Evolutionary conservation across 2,888 invertebrate genomes (phyloP).

Genomic region (Thymelicus sylvestris): DNA sequence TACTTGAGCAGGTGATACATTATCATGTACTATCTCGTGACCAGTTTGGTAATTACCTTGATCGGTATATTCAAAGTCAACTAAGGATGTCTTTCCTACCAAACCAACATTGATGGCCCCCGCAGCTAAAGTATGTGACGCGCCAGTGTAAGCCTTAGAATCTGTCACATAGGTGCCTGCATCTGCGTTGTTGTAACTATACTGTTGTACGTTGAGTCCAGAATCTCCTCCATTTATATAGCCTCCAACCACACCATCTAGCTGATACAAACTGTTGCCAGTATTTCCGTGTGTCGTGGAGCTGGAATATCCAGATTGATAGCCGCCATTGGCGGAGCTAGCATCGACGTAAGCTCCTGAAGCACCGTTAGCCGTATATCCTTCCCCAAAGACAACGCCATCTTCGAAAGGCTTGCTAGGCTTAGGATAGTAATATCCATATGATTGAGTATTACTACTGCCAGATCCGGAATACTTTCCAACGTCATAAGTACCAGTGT

Average conservation of each 20-base stretch:
- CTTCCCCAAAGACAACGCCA: slow-evolving; percentile 30
- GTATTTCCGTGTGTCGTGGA: slow-evolving; percentile 37
- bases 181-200: slow-evolving; percentile 61
- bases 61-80: slow-evolving; percentile 65
- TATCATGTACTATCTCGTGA: slow-evolving; percentile 40
- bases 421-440: slow-evolving; percentile 48
- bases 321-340: not conserved
- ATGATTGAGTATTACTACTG: slow-evolving; percentile 17
- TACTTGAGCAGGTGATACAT: slow-evolving; percentile 55
- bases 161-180: slow-evolving; percentile 65
- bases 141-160: slow-evolving; percentile 65
- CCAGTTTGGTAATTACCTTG: slow-evolving; percentile 56
- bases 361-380: slow-evolving; percentile 25
- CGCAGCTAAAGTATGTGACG: slow-evolving; percentile 73
- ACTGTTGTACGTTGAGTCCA: slow-evolving; percentile 45
- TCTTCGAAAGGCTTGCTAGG: slow-evolving; percentile 48
- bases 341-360: slow-evolving; percentile 21
- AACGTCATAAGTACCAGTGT: slow-evolving; percentile 51
- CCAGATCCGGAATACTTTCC: slow-evolving; percentile 58
- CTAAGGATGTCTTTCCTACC: slow-evolving; percentile 77
- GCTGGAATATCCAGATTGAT: slow-evolving; percentile 3
- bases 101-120: slow-evolving; percentile 79
- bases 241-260: slow-evolving; percentile 61
- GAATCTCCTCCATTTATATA: slow-evolving; percentile 47
- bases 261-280: slow-evolving; percentile 59